Evolutionary conservation across 2,888 invertebrate species (phyloP), one percentile per base, ranked within the genome.

Genomic region (Sarcophaga caerulescens): DNA sequence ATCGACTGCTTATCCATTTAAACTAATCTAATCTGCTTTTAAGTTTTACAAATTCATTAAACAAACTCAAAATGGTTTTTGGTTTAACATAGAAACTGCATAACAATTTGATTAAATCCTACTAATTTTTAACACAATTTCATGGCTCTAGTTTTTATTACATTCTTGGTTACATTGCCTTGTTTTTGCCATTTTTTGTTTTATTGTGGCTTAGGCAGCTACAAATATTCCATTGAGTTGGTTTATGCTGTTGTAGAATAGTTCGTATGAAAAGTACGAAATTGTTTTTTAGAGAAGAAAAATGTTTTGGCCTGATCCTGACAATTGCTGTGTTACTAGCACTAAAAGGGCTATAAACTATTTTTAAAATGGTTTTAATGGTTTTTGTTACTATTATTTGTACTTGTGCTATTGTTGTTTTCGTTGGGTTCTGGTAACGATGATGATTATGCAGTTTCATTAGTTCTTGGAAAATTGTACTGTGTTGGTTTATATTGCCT

Each of bases 291-390:
- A 45, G 62, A 21, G 23, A 68, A 45, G 57, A 57, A 66, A 23
- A 44, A 73, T 47, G 12, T 62, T 68, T 23, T 14, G 77, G 52
- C 17, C 17, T 52, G 73, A 73, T 81, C 69, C 74, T 47, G 78
- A 44, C 68, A 74, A 44, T 66, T 62, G 80, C 47, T 62, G 14
- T 59, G 66, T 10, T 35, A 52, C 0, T 17, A 70, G 52, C 59
- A 25, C 23, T 45, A 63, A 73, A 69, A 75, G 75, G 85, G 81
- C 75, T 75, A 81, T 85, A 81, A 81, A 81, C 69, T 85, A 81
- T 85, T 85, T 70, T 81, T 79, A 71, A 81, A 71, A 47, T 23
- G 35, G 35, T 35, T 74, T 78, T 70, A 78, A 81, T 85, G 81
- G 11, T 6, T 19, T 25, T 77, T 63, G 21, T 68, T 44, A n/a